Evolutionary conservation across 2,888 invertebrate species (phyloP).

Genomic region (Latheticus oryzae): DNA sequence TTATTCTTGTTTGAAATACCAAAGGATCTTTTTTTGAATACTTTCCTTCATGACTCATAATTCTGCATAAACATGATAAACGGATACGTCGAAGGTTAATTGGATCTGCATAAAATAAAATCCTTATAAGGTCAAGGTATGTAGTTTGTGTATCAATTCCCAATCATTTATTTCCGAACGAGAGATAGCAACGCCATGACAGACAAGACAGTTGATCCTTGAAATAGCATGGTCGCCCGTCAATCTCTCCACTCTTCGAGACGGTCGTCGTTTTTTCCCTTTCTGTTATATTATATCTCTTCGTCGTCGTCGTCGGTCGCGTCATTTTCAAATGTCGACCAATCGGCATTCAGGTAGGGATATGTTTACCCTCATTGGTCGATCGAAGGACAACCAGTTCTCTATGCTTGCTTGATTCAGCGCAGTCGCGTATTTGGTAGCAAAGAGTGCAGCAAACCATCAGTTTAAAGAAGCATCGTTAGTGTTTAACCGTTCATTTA

Average conservation of each 20-base stretch:
- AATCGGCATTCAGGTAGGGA: slow-evolving; percentile 59
- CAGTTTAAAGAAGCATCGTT: slow-evolving; percentile 22
- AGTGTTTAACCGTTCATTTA: slow-evolving; percentile 7
- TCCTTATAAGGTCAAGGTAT: background rate
- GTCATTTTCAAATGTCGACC: slow-evolving; percentile 58
- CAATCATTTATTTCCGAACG: too few relatives aligned
- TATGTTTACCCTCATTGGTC: slow-evolving; percentile 56
- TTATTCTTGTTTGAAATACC: too few relatives aligned
- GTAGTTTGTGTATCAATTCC: too few relatives aligned
- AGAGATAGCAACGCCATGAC: slow-evolving; percentile 41
- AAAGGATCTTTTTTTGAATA: too few relatives aligned
- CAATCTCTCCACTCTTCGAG: slow-evolving; percentile 53
- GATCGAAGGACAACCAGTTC: slow-evolving; percentile 61
- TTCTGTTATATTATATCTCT: too few relatives aligned
- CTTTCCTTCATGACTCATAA: slow-evolving; percentile 21
- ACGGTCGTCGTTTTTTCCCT: slow-evolving; percentile 39
- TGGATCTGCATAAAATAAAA: slow-evolving; percentile 19
- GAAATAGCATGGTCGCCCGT: slow-evolving; percentile 61
- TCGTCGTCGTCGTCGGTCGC: slow-evolving; percentile 47
- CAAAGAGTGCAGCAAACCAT: slow-evolving; percentile 29
- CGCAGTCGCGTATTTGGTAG: slow-evolving; percentile 50
- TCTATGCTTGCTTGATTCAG: slow-evolving; percentile 45
- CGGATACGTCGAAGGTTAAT: slow-evolving; percentile 14
- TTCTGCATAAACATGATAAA: slow-evolving; percentile 12
- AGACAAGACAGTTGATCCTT: slow-evolving; percentile 46